Evolutionary conservation across 2,797 vertebrate genomes (phyloP), one percentile per base, ranked within the genome.

Genomic region (Anabas testudineus): DNA sequence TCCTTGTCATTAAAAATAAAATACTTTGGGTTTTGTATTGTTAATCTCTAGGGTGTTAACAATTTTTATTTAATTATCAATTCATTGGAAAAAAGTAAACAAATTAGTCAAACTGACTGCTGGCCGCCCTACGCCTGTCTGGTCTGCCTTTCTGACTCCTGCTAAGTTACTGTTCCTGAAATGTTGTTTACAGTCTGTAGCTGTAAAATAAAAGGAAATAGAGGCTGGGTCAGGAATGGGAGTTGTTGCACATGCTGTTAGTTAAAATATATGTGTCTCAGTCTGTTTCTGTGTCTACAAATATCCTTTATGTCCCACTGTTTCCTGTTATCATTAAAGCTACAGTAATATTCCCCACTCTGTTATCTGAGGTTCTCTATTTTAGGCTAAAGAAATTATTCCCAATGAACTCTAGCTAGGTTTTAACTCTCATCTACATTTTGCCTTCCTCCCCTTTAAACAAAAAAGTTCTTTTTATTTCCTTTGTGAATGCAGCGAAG

Each of bases 301-400:
- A n/a, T n/a, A 18, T 66, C 73, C 37, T 67, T 67, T 51, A 73
- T 83, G 71, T 72, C 76, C 56, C 57, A 46, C 48, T 54, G 51
- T 74, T 71, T 75, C 67, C 51, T 54, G 26, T 53, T 26, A 13
- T 34, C 70, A 57, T 59, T 73, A 57, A 67, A 47, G 60, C 42
- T 45, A 48, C 67, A 82, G 73, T 76, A 39, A 72, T 64, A 43
- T 66, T 37, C 8, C 21, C 45, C 7, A 2, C 52, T 43, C 30
- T 2, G 9, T 71, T 58, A 43, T 78, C 60, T 47, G 42, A 30
- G 45, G 13, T 60, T 68, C 76, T 69, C 67, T 67, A 55, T 72
- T 82, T 67, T 21, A 55, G 65, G 63, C 45, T 2, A 32, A 14
- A 34, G 32, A 72, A 74, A 76, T 53, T 7, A 66, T 41, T 56